phyloP scores from a whole-genome alignment of 2,113 vertebrate species.

The Butorides virescens region DNA sequence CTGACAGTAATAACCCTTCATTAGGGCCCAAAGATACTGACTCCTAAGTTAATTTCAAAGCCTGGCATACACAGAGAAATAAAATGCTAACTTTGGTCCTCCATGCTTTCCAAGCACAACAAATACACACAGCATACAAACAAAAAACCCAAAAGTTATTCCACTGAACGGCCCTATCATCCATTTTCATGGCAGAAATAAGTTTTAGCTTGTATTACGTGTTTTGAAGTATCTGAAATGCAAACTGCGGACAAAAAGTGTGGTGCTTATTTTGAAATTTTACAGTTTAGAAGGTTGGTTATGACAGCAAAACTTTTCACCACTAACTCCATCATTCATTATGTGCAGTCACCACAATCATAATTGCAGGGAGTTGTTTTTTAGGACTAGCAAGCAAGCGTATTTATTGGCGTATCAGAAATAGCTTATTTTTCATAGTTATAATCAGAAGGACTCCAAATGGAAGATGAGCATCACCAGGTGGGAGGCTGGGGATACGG shows the following conservation, averaged over 20 bases:
- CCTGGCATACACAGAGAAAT: neutral
- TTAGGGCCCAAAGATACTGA: neutral
- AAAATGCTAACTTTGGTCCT: neutral
- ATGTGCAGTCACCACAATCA: constrained; percentile 21
- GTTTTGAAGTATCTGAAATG: neutral
- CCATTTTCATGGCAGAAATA: neutral
- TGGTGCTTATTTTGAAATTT: constrained; percentile 37
- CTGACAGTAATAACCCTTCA: neutral
- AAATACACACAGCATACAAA: neutral
- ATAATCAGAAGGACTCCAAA: constrained; percentile 44
- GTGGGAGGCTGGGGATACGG: constrained; percentile 42
- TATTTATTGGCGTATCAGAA: constrained; percentile 56
- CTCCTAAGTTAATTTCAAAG: neutral
- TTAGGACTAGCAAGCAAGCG: neutral
- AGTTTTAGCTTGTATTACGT: neutral
- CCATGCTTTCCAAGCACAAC: neutral
- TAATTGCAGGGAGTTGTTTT: constrained; percentile 55
- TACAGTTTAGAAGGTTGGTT: constrained; percentile 6
- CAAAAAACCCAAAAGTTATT: neutral
- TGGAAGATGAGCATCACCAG: constrained; percentile 52
- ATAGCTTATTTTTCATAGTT: constrained; percentile 62
- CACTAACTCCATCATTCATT: constrained; percentile 24
- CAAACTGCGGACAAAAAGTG: neutral
- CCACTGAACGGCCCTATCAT: neutral
- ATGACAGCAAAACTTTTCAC: constrained; percentile 25